Conservation (phyloP, 2,797 vertebrate species). For the Chrosomus eos region DNA sequence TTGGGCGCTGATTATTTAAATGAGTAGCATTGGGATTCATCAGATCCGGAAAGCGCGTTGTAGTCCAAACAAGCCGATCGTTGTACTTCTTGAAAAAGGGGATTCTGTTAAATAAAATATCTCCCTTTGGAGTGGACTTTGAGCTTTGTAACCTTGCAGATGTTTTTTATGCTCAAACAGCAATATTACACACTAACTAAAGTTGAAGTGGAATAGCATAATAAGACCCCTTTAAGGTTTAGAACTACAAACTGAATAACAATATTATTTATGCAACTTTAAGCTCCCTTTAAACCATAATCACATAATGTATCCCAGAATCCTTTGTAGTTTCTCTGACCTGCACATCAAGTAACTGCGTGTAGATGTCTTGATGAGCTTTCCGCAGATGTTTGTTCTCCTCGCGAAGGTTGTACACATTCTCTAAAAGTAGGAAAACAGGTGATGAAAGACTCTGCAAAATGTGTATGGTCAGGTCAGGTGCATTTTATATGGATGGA, state of each 20-base stretch:
- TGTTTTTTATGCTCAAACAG: no score
- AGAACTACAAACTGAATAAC: neutral
- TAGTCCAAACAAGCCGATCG: no score
- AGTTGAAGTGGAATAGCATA: no score
- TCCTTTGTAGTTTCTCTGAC: slow-evolving; percentile 38
- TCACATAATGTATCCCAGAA: slow-evolving; percentile 36
- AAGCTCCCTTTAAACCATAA: slow-evolving; percentile 3
- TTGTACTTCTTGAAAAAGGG: no score
- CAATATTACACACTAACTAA: no score
- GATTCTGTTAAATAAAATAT: no score
- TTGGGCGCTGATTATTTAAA: no score
- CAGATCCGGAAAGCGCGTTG: no score
- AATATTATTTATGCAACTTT: neutral
- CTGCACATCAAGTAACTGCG: slow-evolving; percentile 76
- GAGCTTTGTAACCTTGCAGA: no score
- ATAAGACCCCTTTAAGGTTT: neutral
- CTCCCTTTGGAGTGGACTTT: no score
- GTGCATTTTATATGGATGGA: slow-evolving; percentile 1
- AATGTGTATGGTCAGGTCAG: neutral
- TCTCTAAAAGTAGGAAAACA: slow-evolving; percentile 76
- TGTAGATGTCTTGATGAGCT: slow-evolving; percentile 93
- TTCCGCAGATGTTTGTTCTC: slow-evolving; percentile 95
- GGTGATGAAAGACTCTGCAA: slow-evolving; percentile 13
- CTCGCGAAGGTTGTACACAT: slow-evolving; percentile 87
- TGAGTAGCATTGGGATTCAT: no score